These are phyloP conservation scores for Tenthredo distinguenda DNA, from an alignment of 2,888 invertebrate species.

Conservation along the genomic window DNA sequence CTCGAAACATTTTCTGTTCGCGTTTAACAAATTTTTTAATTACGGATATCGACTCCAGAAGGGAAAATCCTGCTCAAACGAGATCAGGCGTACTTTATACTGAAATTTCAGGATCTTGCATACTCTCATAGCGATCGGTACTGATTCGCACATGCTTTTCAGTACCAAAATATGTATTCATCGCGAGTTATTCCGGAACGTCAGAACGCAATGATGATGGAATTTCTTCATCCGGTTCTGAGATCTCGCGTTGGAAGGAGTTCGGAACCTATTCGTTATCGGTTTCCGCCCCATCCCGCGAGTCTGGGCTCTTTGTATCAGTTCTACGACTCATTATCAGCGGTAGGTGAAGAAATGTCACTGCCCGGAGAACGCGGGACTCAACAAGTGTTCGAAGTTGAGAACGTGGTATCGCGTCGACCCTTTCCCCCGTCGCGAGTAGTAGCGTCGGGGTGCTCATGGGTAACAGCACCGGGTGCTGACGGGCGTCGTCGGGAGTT, in stretches of 20 bases:
- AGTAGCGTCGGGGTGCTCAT: constrained; percentile 42
- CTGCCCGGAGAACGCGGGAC: constrained; percentile 57
- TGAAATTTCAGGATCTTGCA: background rate
- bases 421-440: background rate
- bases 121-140: too few relatives aligned
- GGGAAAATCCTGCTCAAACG: background rate
- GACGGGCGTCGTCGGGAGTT: constrained; percentile 51
- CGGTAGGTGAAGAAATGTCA: background rate
- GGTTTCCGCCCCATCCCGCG: background rate
- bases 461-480: constrained; percentile 48
- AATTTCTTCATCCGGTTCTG: background rate
- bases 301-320: background rate
- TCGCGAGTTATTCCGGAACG: background rate
- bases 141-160: background rate
- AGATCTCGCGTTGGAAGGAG: background rate
- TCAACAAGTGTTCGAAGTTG: constrained; percentile 71
- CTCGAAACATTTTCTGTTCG: constrained; percentile 36
- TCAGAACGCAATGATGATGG: background rate
- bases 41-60: background rate
- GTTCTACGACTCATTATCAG: background rate
- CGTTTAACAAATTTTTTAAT: constrained; percentile 36
- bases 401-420: constrained; percentile 39
- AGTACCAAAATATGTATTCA: background rate
- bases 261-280: background rate
- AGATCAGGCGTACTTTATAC: background rate